Base-by-base conservation (phyloP, 2,888 invertebrate genomes). In the Caradrina clavipalpis region DNA sequence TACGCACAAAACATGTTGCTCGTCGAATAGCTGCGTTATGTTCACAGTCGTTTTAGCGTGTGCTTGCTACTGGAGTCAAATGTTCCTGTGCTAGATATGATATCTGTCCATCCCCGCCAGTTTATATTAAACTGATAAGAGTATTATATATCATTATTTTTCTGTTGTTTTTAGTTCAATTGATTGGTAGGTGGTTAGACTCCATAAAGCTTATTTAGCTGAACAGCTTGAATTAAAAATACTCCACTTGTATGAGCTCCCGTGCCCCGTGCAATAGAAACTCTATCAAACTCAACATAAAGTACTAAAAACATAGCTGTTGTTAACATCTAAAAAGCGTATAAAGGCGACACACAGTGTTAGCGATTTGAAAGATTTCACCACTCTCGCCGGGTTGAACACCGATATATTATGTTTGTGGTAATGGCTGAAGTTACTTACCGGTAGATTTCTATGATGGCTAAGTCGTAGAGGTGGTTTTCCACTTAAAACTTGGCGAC, bases 401-500 rank as follows among this genome's bases (percentile, higher is more conserved):
- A 71, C 59, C 76, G 56, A 72, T 68, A 58, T n/a, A n/a, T n/a
- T n/a, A n/a, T 64, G 70, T 73, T 65, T 47, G 61, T 67, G 42
- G 79, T 84, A 82, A 82, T 70, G 84, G 64, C 51, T 65, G 17
- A 84, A 81, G 61, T 84, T 76, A 82, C 78, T 83, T 82, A 82
- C 76, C 57, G 42, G 11, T 67, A 39, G 53, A 60, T 70, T 64
- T 62, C 51, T 61, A 35, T 57, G 66, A 71, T 67, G 54, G 21
- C 67, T 65, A 13, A 31, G 45, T 42, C 42, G 10, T 45, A 53
- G 54, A 64, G 64, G n/a, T 59, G 13, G 49, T 55, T 51, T 57
- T 69, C 67, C 70, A 73, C 81, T 81, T 63, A 62, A 59, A 51
- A 70, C 71, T 78, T 62, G 19, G 61, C 55, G 22, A 55, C 10